Evolutionary conservation across 2,113 vertebrate genomes (phyloP).

Genomic region (Ia io): DNA sequence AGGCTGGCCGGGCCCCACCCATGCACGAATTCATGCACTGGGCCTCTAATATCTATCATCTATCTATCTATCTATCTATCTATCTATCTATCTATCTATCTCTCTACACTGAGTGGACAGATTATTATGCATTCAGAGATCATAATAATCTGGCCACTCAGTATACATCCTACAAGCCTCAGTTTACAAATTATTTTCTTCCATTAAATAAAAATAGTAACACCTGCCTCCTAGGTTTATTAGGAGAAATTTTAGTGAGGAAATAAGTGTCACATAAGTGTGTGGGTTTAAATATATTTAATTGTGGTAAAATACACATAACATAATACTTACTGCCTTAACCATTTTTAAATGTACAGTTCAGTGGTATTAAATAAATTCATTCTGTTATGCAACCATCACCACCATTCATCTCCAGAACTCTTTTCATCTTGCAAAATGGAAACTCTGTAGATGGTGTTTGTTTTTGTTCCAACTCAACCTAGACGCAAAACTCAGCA

Average conservation of each 20-base stretch:
- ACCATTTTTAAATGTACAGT: not conserved
- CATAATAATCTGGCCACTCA: too few species aligned
- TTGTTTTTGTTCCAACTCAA: not conserved
- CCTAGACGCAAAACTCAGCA: not conserved
- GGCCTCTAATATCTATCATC: too few species aligned
- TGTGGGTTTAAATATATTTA: not conserved
- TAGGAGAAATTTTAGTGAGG: slow-evolving; percentile 1
- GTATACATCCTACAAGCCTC: not conserved
- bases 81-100: too few species aligned
- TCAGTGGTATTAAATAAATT: not conserved
- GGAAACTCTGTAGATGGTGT: not conserved
- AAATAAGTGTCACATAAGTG: not conserved
- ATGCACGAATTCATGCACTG: too few species aligned
- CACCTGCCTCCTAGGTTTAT: not conserved
- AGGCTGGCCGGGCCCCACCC: too few species aligned
- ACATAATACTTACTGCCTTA: not conserved
- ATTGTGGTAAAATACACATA: not conserved
- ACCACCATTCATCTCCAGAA: not conserved
- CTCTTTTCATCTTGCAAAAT: not conserved
- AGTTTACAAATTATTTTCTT: not conserved
- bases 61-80: too few species aligned
- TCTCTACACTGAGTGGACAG: too few species aligned
- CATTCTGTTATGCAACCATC: not conserved
- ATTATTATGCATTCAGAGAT: too few species aligned
- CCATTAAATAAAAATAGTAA: not conserved